Evolutionary conservation across 2,888 invertebrate genomes (phyloP).

Genomic region (Thumatha senex): DNA sequence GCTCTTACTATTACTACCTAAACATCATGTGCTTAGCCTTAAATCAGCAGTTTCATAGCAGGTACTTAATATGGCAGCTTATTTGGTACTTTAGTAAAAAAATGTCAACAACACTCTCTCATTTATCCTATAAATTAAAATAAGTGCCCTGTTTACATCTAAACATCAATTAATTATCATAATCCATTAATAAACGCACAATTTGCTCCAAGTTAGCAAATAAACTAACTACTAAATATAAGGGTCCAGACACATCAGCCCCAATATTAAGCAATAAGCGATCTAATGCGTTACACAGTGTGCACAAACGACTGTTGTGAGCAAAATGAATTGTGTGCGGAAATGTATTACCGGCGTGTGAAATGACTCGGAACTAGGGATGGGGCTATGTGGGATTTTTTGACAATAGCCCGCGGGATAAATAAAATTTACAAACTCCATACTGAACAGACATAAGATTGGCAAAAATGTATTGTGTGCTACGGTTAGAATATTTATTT

Average conservation of each 20-base stretch:
- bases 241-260: conserved; percentile 13
- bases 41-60: too few species aligned
- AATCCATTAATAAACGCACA: conserved; percentile 60
- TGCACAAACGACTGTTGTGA: conserved; percentile 48
- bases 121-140: background rate
- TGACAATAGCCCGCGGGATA: background rate
- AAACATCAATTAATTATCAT: conserved; percentile 57
- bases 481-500: too few species aligned
- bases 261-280: conserved; percentile 18
- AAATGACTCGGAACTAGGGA: conserved; percentile 41
- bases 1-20: too few species aligned
- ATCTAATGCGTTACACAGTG: conserved; percentile 56
- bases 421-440: background rate
- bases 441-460: too few species aligned
- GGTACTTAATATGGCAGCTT: too few species aligned
- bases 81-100: too few species aligned
- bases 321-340: conserved; percentile 61
- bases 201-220: conserved; percentile 56
- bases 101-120: too few species aligned
- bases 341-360: conserved; percentile 40
- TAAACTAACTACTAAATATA: conserved; percentile 40
- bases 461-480: too few species aligned
- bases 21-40: too few species aligned
- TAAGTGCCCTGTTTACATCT: conserved; percentile 9
- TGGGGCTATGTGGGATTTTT: conserved; percentile 4